A percentile compares a stretch with the other conserved stretches of the same genome.
These are phyloP conservation scores for Spea multiplicata DNA, from an alignment of 2,113 vertebrate genomes.

Conservation along the genomic window DNA sequence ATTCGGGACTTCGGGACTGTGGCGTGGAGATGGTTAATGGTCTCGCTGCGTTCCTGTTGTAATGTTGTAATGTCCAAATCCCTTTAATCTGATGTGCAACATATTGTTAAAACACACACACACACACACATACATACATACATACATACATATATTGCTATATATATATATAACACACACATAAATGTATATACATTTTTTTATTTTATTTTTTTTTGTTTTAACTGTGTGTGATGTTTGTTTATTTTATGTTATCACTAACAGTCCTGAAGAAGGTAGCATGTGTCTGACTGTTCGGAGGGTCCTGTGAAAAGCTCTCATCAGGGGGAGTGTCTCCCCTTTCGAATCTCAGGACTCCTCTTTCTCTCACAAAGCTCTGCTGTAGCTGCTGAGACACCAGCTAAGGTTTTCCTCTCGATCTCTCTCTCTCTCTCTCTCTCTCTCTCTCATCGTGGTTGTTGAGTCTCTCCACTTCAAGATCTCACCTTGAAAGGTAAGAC, in stretches of 20 bases:
- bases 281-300: not conserved
- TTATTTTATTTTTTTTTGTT: not conserved
- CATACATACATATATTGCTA: not conserved
- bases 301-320: not conserved
- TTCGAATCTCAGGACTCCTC: not conserved
- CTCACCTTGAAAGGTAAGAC: slow-evolving; percentile 18
- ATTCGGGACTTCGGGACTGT: not conserved
- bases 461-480: not conserved
- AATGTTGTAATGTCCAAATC: not conserved
- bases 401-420: not conserved
- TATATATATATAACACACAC: not conserved
- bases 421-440: slow-evolving; percentile 1
- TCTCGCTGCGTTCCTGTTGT: not conserved
- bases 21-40: not conserved
- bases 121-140: not conserved
- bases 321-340: not conserved
- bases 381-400: slow-evolving; percentile 3
- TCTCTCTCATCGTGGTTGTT: not conserved
- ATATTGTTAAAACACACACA: not conserved
- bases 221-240: not conserved
- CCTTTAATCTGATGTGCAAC: not conserved
- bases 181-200: not conserved
- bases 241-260: not conserved
- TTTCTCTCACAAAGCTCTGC: not conserved
- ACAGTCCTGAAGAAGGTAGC: not conserved